Evolutionary conservation across 53 echinoderm and acorn worm species (phyloP), one percentile per base, ranked within the genome.

Genomic region (Hippasteria phrygiana): DNA sequence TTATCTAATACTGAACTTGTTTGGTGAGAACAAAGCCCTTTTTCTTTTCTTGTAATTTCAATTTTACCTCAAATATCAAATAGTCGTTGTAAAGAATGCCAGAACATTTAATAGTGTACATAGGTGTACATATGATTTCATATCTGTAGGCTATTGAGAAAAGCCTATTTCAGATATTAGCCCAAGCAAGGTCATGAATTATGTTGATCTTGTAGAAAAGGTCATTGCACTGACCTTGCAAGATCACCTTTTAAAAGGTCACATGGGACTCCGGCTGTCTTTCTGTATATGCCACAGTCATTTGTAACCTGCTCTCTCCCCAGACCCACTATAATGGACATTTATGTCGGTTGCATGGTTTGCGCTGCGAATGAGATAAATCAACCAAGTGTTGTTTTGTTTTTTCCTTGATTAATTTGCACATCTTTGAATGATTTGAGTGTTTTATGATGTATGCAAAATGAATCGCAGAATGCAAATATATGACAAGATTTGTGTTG

Each of bases 91-190:
- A 67, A 67, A 35, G 67, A 67, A 35, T 33, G 17, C 20, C 59
- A 16, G 37, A 75, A 29, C 75, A 47, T 29, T 24, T 43, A 17
- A 64, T 64, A 27, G 64, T 81, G 81, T 81, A 81, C 81, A 81
- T 81, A 81, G 43, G 35, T 81, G 81, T 81, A 81, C 42, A 65
- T 31, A 55, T 38, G 59, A 28, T 62, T 43, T 45, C 41, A 62
- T 47, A 17, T 13, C 4, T 62, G 45, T 65, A 27, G 46, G 40
- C 32, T 22, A n/a, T 81, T 62, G 63, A 50, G 31, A 36, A 76
- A 24, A 42, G 1, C 38, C 72, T 9, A 8, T 38, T 18, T 41
- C 20, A 22, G 26, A 29, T 10, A 46, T 74, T 12, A 47, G 38
- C 46, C 5, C 7, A 47, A 48, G 18, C 37, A 59, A 59, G 59